Conservation (phyloP, 2,113 vertebrate species). For the Xiphorhynchus elegans region DNA sequence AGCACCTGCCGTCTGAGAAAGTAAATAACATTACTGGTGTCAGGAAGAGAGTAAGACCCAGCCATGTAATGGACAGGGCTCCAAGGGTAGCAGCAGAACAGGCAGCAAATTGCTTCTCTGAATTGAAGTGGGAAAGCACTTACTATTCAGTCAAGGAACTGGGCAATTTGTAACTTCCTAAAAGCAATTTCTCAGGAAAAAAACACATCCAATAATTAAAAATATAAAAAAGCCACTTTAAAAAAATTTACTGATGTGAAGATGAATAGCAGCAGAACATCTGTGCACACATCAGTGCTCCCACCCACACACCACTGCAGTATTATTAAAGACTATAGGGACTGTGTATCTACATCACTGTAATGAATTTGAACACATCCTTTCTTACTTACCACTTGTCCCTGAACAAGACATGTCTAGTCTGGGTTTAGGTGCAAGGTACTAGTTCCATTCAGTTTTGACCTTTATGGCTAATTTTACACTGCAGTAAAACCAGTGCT, state of each 20-base stretch:
- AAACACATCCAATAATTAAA: fast-evolving
- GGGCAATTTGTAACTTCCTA: neutral
- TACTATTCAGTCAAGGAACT: neutral
- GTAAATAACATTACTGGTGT: neutral
- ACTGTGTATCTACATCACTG: neutral
- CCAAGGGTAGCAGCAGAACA: neutral
- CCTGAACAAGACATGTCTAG: neutral
- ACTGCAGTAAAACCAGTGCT: neutral
- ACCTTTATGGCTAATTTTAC: neutral
- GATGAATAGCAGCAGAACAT: neutral
- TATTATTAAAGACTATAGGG: neutral
- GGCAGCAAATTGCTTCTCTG: neutral
- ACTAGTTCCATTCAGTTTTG: neutral
- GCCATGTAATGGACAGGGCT: neutral
- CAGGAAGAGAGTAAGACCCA: neutral
- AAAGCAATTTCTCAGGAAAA: neutral
- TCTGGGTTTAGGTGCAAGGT: neutral
- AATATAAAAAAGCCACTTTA: neutral
- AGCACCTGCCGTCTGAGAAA: neutral
- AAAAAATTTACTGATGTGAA: neutral
- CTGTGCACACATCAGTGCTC: neutral
- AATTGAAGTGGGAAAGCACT: neutral
- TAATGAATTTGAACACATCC: neutral
- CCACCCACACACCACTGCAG: neutral
- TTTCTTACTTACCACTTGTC: neutral